Conservation (phyloP, 2,113 vertebrate species). For the Scomber scombrus region DNA sequence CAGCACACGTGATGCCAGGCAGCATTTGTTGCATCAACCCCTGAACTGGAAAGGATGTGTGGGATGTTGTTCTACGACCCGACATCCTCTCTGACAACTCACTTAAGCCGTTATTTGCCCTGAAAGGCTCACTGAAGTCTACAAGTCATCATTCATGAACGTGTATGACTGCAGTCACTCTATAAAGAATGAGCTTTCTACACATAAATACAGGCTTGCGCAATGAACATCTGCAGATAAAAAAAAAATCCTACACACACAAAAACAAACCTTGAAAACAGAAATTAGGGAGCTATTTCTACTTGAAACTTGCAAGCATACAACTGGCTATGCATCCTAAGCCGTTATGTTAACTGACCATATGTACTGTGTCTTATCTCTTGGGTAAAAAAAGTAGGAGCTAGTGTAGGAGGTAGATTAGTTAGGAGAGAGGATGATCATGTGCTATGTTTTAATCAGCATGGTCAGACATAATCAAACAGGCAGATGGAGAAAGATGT, state of each 20-base stretch:
- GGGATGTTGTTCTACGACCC: conserved; percentile 44
- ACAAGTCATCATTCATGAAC: conserved; percentile 25
- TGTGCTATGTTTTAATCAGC: conserved; percentile 37
- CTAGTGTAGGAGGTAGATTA: conserved; percentile 15
- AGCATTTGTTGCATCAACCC: conserved; percentile 74
- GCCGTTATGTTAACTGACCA: conserved; percentile 23
- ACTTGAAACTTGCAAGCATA: conserved; percentile 31
- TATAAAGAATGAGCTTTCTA: background rate
- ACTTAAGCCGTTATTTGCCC: conserved; percentile 59
- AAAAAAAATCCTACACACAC: background rate
- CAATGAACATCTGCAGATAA: conserved; percentile 5
- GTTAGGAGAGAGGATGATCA: conserved; percentile 33
- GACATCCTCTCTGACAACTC: conserved; percentile 58
- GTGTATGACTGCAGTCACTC: conserved; percentile 21
- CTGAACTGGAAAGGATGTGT: conserved; percentile 75
- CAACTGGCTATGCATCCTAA: conserved; percentile 41
- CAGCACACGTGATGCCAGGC: conserved; percentile 61
- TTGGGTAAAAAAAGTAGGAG: background rate
- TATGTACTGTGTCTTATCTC: conserved; percentile 33
- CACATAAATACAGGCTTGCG: background rate
- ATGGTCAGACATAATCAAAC: conserved; percentile 50
- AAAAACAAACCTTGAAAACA: background rate
- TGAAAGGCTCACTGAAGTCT: conserved; percentile 36
- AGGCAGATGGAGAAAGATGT: conserved; percentile 37
- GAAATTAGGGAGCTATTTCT: conserved; percentile 11